Evolutionary conservation across 1,140 invertebrate species (phyloP), one percentile per base, ranked within the genome.

Genomic region (Sminthurinus signatus): DNA sequence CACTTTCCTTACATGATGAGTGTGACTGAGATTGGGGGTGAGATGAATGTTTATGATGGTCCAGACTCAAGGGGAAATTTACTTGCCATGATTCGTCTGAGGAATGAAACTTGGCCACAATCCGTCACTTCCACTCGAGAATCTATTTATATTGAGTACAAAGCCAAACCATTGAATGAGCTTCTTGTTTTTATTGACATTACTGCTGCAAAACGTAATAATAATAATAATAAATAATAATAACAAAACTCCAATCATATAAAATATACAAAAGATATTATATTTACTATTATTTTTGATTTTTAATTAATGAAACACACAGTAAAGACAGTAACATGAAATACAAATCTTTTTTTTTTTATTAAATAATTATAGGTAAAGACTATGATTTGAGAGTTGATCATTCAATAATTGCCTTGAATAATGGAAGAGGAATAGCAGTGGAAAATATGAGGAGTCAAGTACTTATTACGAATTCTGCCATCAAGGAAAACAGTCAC

Each of bases 401-500:
- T 0, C 85, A 89, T 67, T 89, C 89, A 19, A 83, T 86, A 25
- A 85, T 98, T 42, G 83, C 85, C 0, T 84, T 89, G 70, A 99
- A 99, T 76, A 88, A 88, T 72, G 96, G 96, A 1, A 86, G 94
- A 76, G 96, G 96, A 28, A 84, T 96, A 50, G 86, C 83, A 3
- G 83, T 89, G 8, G 89, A 96, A 75, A 90, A 90, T 74, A 78
- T 93, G 50, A 81, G 89, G 73, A 91, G 88, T 1, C 85, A 86
- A 68, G 73, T 93, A 10, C 85, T 90, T 75, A 81, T 92, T 54
- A 87, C 91, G 69, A 82, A 86, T 19, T 88, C 86, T 1, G 86
- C 85, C 0, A 81, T 97, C n/a, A 87, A 88, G 0, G 86, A 88
- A 63, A 96, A 95, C 73, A 86, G 86, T 65, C 88, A 94, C 73